phyloP scores from a whole-genome alignment of 2,888 invertebrate species.

The Noctua comes region DNA sequence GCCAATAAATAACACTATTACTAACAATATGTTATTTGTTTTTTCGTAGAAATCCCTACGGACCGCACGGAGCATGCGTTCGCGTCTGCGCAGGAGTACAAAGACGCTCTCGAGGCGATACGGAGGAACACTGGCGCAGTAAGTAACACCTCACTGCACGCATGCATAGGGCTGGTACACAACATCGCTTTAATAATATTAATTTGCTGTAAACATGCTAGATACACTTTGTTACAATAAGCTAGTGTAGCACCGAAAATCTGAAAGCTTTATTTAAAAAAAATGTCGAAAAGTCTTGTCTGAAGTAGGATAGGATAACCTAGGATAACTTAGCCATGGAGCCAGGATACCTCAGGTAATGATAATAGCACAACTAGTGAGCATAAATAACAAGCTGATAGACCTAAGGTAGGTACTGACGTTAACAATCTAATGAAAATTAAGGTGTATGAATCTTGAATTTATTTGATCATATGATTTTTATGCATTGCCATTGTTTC shows the following conservation, averaged over 20 bases:
- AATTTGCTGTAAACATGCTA: background rate
- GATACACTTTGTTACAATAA: background rate
- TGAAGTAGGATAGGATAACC: background rate
- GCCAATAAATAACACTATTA: constrained; percentile 34
- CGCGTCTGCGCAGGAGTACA: constrained; percentile 86
- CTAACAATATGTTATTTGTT: constrained; percentile 55
- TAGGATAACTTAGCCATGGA: background rate
- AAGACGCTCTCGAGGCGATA: constrained; percentile 85
- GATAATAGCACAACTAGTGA: background rate
- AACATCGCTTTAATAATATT: background rate
- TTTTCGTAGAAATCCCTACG: constrained; percentile 79
- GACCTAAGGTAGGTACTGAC: background rate
- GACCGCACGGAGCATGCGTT: constrained; percentile 82
- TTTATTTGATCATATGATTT: background rate
- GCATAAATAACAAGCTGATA: background rate
- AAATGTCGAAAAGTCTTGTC: background rate
- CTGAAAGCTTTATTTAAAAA: background rate
- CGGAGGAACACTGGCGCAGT: constrained; percentile 85
- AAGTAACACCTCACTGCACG: constrained; percentile 67
- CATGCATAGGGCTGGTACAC: constrained; percentile 34
- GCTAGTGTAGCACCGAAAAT: background rate
- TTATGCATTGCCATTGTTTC: background rate
- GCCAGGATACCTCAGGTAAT: background rate
- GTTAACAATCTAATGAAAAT: background rate
- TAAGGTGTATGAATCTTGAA: background rate